Evolutionary conservation across 2,797 vertebrate genomes (phyloP), one percentile per base, ranked within the genome.

Genomic region (Margarornis squamiger): DNA sequence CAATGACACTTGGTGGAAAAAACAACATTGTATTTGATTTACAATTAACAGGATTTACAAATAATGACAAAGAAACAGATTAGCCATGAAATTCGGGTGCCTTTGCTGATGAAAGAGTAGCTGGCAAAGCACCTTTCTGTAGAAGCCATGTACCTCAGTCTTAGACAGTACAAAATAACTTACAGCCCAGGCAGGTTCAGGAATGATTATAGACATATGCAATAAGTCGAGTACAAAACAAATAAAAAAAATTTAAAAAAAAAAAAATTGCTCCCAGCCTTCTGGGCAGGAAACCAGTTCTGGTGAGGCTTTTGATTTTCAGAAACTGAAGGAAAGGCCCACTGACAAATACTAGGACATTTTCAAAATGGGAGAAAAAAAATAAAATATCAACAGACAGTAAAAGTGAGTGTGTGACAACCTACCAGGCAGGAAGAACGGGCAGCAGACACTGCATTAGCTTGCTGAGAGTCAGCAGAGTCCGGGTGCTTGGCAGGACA

Each of bases 11-110:
- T 62, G 34, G 72, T 97, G 96, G 93, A 96, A 97, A 97, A 98
- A 98, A 97, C 77, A 97, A 89, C 77, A 65, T 38, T 98, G 90
- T 98, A 98, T 98, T 98, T 97, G 97, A 97, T 97, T 97, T 97
- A 98, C 97, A 98, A 97, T 97, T 76, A 97, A 97, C 97, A 97
- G 92, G 96, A 98, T 98, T 98, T 98, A 98, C 98, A 98, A 97
- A 98, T 90, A 93, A 94, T 94, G 96, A 95, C 93, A 97, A 90
- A 91, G 82, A 92, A 96, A 96, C 88, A 90, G 93, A 92, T 97
- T 96, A 97, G 91, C 93, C 84, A 77, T 89, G 93, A 96, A 92
- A 95, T 94, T 92, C 94, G 72, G 90, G 94, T 96, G 93, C 57
- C 38, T 96, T 91, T 87, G 81, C 81, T 94, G 95, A 94, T 68